Evolutionary conservation across 2,797 vertebrate species (phyloP).

Genomic region (Urophycis tenuis): DNA sequence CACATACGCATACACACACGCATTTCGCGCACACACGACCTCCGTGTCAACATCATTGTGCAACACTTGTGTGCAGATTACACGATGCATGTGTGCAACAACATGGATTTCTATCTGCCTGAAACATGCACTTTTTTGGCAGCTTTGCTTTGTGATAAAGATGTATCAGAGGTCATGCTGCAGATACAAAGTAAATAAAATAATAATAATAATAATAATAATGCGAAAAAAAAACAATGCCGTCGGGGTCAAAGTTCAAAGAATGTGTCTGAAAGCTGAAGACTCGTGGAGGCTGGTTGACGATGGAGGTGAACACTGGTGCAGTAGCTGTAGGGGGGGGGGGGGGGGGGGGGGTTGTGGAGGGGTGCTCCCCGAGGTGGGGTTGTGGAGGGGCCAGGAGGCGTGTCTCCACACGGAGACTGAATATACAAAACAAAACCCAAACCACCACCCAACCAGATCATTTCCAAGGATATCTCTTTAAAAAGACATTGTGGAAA

Average conservation of each 20-base stretch:
- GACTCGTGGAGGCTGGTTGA: conserved; percentile 37
- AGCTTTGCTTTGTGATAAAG: conserved; percentile 53
- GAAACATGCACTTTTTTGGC: conserved; percentile 37
- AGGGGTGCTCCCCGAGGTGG: conserved; percentile 27
- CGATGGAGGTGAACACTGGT: conserved; percentile 28
- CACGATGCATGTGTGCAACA: conserved; percentile 46
- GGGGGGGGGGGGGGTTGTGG: conserved; percentile 28
- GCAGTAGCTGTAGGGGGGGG: conserved; percentile 57
- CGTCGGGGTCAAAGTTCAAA: conserved; percentile 38
- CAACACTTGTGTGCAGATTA: conserved; percentile 51
- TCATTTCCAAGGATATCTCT: conserved; percentile 70
- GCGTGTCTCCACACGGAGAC: conserved; percentile 44
- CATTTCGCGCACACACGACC: conserved; percentile 13
- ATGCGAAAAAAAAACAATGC: conserved; percentile 26
- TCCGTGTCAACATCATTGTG: neutral
- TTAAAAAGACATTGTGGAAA: conserved; percentile 84
- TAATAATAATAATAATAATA: conserved; percentile 23
- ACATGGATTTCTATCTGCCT: conserved; percentile 27
- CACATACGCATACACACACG: conserved; percentile 7
- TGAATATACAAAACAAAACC: conserved; percentile 24
- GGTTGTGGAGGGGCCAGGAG: conserved; percentile 61
- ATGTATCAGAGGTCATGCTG: conserved; percentile 51
- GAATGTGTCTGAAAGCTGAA: conserved; percentile 32
- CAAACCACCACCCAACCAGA: conserved; percentile 17
- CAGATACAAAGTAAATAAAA: conserved; percentile 24